These are phyloP conservation scores for Eulacestoma nigropectus DNA, from an alignment of 2,113 vertebrate genomes.

Conservation along the genomic window DNA sequence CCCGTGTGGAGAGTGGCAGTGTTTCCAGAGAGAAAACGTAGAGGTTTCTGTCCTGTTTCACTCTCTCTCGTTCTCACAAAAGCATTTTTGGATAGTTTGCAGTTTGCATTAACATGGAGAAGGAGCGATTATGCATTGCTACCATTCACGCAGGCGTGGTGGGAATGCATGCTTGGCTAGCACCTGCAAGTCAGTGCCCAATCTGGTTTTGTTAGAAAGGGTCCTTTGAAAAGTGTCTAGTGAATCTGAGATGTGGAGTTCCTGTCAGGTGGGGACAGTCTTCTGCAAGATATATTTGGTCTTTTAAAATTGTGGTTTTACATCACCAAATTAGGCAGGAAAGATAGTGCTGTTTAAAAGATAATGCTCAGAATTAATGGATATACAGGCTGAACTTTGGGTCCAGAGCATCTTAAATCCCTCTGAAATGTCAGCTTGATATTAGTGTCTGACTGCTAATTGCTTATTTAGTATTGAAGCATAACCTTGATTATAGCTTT, in stretches of 20 bases:
- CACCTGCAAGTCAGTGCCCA: background rate
- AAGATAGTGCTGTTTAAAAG: background rate
- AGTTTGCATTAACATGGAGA: background rate
- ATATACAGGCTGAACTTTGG: constrained; percentile 2
- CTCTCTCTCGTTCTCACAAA: background rate
- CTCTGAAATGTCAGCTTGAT: constrained; percentile 15
- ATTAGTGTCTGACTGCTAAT: background rate
- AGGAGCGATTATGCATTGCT: background rate
- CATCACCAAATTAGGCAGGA: background rate
- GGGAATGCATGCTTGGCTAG: too few relatives aligned
- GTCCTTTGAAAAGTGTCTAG: background rate
- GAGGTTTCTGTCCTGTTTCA: background rate
- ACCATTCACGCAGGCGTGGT: accelerated
- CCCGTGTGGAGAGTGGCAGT: background rate
- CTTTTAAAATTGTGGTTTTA: background rate
- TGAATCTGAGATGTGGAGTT: background rate
- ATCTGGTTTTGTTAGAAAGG: background rate
- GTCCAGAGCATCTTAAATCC: background rate
- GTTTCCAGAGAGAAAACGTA: background rate
- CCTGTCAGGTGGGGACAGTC: background rate
- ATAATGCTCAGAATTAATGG: background rate
- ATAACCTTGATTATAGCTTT: constrained; percentile 1
- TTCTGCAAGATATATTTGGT: background rate
- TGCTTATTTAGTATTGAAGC: constrained; percentile 21
- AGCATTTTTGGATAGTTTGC: background rate